Percentiles rank a stretch among this genome's conserved stretches.
These are phyloP conservation scores for Ctenochaetus hawaiiensis DNA, from an alignment of 2,797 vertebrate species.

Conservation along the genomic window DNA sequence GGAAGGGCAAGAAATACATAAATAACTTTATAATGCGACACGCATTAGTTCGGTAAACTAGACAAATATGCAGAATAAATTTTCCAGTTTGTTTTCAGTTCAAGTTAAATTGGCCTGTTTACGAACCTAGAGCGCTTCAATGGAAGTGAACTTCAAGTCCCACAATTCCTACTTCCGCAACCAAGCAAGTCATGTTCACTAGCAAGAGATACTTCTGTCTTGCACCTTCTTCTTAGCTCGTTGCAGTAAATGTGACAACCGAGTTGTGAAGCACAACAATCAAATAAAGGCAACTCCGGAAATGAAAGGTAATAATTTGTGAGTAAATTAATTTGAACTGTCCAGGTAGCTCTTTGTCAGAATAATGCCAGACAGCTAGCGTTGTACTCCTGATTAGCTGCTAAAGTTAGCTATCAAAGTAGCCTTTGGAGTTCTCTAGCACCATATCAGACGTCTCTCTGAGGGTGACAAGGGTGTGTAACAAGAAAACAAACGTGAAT, in stretches of 20 bases:
- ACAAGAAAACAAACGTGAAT: background rate
- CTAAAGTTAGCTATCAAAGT: constrained; percentile 50
- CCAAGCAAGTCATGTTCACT: constrained; percentile 12
- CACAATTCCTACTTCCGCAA: constrained; percentile 70
- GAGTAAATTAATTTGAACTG: background rate
- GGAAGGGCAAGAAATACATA: no score
- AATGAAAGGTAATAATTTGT: constrained; percentile 66
- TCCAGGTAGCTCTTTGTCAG: background rate
- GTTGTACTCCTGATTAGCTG: background rate
- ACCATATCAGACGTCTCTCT: background rate
- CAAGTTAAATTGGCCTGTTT: no score
- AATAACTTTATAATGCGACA: no score
- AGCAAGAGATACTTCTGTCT: constrained; percentile 29
- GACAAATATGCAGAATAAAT: no score
- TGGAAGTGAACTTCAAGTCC: constrained; percentile 63
- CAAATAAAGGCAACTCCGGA: constrained; percentile 34
- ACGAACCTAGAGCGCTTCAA: fast-evolving
- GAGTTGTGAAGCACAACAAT: constrained; percentile 8
- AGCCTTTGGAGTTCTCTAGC: constrained; percentile 42
- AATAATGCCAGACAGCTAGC: background rate
- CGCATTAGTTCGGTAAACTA: no score
- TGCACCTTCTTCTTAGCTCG: constrained; percentile 35
- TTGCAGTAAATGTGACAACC: constrained; percentile 21
- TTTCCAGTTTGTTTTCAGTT: no score
- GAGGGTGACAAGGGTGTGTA: background rate